A percentile compares a stretch with the other conserved stretches of the same genome.
Evolutionary conservation across 2,113 vertebrate species (phyloP).

Genomic region (Eurypyga helias): DNA sequence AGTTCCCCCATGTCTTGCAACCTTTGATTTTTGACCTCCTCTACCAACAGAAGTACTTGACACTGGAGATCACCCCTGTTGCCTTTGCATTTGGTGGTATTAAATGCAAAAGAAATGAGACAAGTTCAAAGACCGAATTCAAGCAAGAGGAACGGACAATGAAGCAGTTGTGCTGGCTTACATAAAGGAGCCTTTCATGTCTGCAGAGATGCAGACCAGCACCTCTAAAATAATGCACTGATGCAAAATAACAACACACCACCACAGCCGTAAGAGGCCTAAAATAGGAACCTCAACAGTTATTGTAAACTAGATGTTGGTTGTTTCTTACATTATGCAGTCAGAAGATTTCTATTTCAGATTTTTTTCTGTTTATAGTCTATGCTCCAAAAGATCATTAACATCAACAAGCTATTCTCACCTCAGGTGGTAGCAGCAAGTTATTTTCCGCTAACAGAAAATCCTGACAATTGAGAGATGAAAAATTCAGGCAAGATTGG

Average conservation of each 20-base stretch:
- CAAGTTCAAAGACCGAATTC: not conserved
- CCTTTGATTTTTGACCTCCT: not conserved
- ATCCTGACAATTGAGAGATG: not conserved
- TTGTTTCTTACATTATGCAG: constrained; percentile 39
- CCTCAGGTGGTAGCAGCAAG: constrained; percentile 3
- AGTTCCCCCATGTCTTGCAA: not conserved
- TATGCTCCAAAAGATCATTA: not conserved
- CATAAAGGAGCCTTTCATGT: not conserved
- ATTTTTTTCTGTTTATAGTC: constrained; percentile 29
- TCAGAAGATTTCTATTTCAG: constrained; percentile 53
- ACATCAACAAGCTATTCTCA: constrained; percentile 19
- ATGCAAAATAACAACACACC: not conserved
- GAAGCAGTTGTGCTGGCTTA: not conserved
- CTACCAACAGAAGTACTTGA: not conserved
- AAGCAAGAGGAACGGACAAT: not conserved
- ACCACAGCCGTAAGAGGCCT: not conserved
- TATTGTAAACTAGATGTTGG: not conserved
- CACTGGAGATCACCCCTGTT: accelerated
- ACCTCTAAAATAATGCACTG: not conserved
- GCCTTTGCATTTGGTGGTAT: not conserved
- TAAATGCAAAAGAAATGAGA: not conserved
- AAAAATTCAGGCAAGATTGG: constrained; percentile 9
- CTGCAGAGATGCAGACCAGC: not conserved
- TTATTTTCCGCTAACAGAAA: constrained; percentile 9
- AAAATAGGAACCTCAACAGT: not conserved